These are phyloP conservation scores for Monoplex corrugatus DNA, from an alignment of 2,888 invertebrate species.

Conservation along the genomic window DNA sequence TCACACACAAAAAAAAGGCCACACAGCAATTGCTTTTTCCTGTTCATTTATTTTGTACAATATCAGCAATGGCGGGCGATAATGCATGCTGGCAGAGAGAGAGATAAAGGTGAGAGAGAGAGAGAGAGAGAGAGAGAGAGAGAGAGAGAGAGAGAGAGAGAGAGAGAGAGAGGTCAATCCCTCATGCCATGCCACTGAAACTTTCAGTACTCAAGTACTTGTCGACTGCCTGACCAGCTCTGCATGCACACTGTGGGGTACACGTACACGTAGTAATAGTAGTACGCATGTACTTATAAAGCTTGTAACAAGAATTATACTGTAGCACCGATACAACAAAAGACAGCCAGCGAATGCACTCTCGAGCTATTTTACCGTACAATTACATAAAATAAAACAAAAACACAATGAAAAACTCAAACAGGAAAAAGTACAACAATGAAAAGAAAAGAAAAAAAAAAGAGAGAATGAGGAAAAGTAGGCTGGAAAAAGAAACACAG, in stretches of 20 bases:
- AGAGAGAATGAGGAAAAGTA: not conserved
- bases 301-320: conserved; percentile 10
- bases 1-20: not conserved
- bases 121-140: conserved; percentile 18
- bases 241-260: not conserved
- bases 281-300: not conserved
- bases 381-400: not conserved
- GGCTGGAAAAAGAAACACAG: not conserved
- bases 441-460: not conserved
- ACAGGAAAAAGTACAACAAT: no score
- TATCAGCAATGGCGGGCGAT: conserved; percentile 27
- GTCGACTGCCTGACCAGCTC: not conserved
- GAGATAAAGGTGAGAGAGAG: not conserved
- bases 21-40: not conserved
- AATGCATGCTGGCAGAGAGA: conserved; percentile 7
- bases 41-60: conserved; percentile 24
- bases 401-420: not conserved
- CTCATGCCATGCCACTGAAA: not conserved
- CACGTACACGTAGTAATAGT: no score
- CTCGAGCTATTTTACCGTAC: conserved; percentile 4
- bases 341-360: not conserved
- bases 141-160: not conserved
- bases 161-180: not conserved
- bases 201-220: not conserved
- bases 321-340: conserved; percentile 19